Conservation (phyloP, 2,797 vertebrate genomes). For the Pseudomugil gertrudae region DNA sequence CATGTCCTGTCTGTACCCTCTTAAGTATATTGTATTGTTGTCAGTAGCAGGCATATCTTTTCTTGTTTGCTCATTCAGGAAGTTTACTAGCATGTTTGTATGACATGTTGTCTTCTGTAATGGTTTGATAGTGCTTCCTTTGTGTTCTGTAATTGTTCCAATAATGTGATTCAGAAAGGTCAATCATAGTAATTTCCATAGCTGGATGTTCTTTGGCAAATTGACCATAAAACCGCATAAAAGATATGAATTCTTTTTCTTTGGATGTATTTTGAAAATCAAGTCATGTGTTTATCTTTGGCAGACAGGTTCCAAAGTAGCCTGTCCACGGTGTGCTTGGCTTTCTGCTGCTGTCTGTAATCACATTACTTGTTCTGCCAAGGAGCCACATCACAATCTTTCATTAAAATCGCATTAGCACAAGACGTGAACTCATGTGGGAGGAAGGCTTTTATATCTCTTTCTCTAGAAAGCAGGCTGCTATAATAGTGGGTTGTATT, state of each 20-base stretch:
- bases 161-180: constrained; percentile 6
- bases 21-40: constrained; percentile 46
- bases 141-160: constrained; percentile 16
- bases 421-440: constrained; percentile 69
- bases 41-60: constrained; percentile 17
- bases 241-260: constrained; percentile 10
- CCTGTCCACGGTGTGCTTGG: constrained; percentile 56
- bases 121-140: background rate
- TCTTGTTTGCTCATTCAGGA: background rate
- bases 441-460: constrained; percentile 63
- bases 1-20: constrained; percentile 66
- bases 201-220: constrained; percentile 45
- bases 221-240: constrained; percentile 12
- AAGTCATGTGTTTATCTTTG: constrained; percentile 23
- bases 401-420: constrained; percentile 81
- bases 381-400: constrained; percentile 76
- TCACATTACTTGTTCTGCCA: constrained; percentile 72
- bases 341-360: constrained; percentile 62
- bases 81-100: constrained; percentile 7
- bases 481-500: constrained; percentile 31
- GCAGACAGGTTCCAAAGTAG: constrained; percentile 51
- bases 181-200: constrained; percentile 19
- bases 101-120: background rate
- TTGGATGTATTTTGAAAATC: constrained; percentile 31
- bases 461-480: constrained; percentile 41